Base-by-base conservation (phyloP, 2,113 vertebrate species). In the Crocuta crocuta region DNA sequence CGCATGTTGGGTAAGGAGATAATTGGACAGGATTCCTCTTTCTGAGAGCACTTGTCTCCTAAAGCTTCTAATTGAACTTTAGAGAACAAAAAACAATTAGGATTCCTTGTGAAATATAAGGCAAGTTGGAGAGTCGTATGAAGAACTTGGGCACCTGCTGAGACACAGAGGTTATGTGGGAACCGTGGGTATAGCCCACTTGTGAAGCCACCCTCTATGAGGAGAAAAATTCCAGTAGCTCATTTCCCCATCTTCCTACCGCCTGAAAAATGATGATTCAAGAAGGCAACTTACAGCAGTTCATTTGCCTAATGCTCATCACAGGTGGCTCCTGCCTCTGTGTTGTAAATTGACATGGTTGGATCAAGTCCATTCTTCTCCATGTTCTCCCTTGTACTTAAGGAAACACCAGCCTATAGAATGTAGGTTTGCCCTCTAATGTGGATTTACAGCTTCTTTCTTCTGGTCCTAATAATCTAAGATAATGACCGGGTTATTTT, bases 11-110 rank as follows among this genome's bases (percentile, higher is more conserved):
- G 26, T 45, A 28, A 71, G n/a, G 31, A 94, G 26, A 23, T 92
- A 63, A 63, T 35, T 96, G 93, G 63, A 43, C 73, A 92, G 4
- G 84, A 53, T 80, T 92, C 74, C 90, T 87, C 55, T 43, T 55
- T 92, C 28, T 45, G 61, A 86, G 78, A 91, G 89, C 45, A 76
- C 12, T 84, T 96, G 31, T 50, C 17, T n/a, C 53, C 58, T 74
- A 63, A 55, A 88, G n/a, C 12, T 89, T 70, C 12, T 19, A 78
- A 65, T 10, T 93, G 39, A 90, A 78, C 33, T 92, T 82, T 73
- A 86, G 48, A 92, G 26, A 82, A 92, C 78, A 10, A 82, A 93
- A 53, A 85, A 73, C 35, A 74, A 9, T 61, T 63, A 68, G 50
- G 68, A 93, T 70, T 71, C 15, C 7, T 83, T 84, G 48, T 87